Evolutionary conservation across 2,888 invertebrate genomes (phyloP), one percentile per base, ranked within the genome.

Genomic region (Tribolium freemani): DNA sequence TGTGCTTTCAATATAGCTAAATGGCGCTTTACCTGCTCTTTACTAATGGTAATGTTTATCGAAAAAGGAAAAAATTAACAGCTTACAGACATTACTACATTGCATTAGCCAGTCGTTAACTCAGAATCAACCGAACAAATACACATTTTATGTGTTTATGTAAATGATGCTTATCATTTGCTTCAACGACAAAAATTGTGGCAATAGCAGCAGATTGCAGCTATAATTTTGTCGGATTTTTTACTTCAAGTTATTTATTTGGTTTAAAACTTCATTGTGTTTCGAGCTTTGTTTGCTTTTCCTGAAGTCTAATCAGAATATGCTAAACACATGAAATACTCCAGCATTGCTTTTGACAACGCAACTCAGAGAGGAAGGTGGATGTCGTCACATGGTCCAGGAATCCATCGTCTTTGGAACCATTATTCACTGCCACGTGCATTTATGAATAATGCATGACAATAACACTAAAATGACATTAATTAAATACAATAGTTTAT

Each of bases 401-500:
- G 26, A 30, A 51, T 51, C 13, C 53, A 53, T 50, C 63, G 63
- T 38, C 20, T 66, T 21, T 54, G 20, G 54, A 54, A 66, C 64
- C 31, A 64, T 64, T 64, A 51, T 53, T 64, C 64, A 64, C 9
- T 53, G 50, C 44, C 54, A 66, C 54, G 38, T 54, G 54, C 53
- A 54, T 53, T 46, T 26, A 66, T 66, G 66, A 66, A 66, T 66
- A 66, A 66, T 66, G 53, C 54, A 66, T 66, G 9, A 20, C 66
- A 54, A 54, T 66, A 66, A 66, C 66, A 66, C 53, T 66, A 66
- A 66, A 66, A 66, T 66, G 16, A 54, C 53, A 66, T 66, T 66
- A 66, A 66, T 66, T 66, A 66, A 66, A 66, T 54, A 66, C 54
- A 66, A 66, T 66, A 53, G 66, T 66, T 66, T 10, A 38, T 66